Conservation (phyloP, 2,113 vertebrate species). For the Corythaeola cristata region DNA sequence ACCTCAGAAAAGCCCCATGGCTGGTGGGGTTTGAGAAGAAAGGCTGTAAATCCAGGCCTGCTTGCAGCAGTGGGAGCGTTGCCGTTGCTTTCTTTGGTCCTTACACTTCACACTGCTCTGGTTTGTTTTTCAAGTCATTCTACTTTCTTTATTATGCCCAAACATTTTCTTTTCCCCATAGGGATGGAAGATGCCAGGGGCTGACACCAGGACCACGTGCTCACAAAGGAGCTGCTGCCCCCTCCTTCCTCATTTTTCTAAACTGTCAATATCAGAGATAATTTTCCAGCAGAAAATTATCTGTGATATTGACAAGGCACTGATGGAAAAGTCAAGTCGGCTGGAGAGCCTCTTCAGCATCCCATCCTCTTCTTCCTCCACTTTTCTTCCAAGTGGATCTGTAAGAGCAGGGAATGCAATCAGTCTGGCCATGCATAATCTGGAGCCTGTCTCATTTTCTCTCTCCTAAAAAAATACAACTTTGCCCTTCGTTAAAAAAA, state of each 20-base stretch:
- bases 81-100: slow-evolving; percentile 34
- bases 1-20: neutral
- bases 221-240: neutral
- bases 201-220: neutral
- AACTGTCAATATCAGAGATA: slow-evolving; percentile 17
- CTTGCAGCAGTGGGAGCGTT: neutral
- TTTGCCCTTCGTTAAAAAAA: neutral
- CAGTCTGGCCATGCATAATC: neutral
- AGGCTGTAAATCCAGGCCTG: neutral
- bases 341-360: slow-evolving; percentile 4
- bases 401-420: neutral
- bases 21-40: neutral
- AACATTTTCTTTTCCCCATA: slow-evolving; percentile 33
- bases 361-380: neutral
- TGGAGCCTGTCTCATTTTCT: neutral
- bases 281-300: slow-evolving; percentile 1
- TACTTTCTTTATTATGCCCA: slow-evolving; percentile 6
- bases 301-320: neutral
- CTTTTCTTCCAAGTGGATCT: neutral
- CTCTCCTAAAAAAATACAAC: neutral
- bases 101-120: slow-evolving; percentile 6
- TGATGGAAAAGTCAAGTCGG: neutral
- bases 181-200: neutral
- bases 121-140: slow-evolving; percentile 27
- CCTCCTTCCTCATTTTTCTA: neutral